Percentiles rank a stretch among this genome's conserved stretches.
Evolutionary conservation across 2,797 vertebrate genomes (phyloP).

Genomic region (Heterohyrax brucei): DNA sequence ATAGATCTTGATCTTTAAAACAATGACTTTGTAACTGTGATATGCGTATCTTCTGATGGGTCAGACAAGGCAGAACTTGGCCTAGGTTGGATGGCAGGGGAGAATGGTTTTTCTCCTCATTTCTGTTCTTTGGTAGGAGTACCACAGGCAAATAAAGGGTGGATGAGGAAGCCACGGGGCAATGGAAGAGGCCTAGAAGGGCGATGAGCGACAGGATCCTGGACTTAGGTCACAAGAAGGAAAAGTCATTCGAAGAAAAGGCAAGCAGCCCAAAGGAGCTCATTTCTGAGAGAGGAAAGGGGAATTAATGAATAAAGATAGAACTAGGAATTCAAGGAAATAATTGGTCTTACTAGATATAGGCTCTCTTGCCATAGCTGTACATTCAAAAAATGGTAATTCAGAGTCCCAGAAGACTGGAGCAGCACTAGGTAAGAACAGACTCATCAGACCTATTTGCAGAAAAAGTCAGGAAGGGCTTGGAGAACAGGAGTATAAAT

Average conservation of each 20-base stretch:
- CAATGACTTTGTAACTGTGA: not conserved
- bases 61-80: not conserved
- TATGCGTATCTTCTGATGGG: not conserved
- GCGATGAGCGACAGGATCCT: constrained; percentile 13
- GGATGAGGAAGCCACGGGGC: not conserved
- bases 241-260: constrained; percentile 82
- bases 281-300: constrained; percentile 79
- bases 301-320: constrained; percentile 87
- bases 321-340: constrained; percentile 79
- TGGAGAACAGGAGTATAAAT: constrained; percentile 59
- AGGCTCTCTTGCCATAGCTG: constrained; percentile 81
- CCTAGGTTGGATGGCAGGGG: not conserved
- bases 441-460: constrained; percentile 79
- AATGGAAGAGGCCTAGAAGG: not conserved
- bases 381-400: constrained; percentile 86
- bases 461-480: constrained; percentile 68
- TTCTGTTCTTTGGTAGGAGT: not conserved
- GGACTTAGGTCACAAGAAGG: constrained; percentile 72
- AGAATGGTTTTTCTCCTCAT: not conserved
- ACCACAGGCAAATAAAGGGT: not conserved
- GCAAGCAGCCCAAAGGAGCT: constrained; percentile 74
- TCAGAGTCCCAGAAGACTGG: constrained; percentile 78
- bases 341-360: constrained; percentile 86
- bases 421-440: constrained; percentile 72
- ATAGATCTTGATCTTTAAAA: not conserved